Percentiles rank a stretch among this genome's conserved stretches.
Conservation (phyloP, 2,113 vertebrate species). For the Phaethon lepturus region DNA sequence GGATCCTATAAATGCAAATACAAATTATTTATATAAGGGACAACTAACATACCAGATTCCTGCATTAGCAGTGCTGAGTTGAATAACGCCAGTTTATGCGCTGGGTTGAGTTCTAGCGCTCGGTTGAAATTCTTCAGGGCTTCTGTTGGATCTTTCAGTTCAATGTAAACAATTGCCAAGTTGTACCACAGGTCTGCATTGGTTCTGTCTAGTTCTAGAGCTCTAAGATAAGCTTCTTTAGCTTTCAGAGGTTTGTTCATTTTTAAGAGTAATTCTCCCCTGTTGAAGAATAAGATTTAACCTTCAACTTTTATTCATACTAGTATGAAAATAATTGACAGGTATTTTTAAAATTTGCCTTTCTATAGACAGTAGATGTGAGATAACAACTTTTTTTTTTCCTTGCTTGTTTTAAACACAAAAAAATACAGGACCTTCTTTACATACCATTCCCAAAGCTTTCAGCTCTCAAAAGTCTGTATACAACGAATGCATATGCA, state of each 20-base stretch:
- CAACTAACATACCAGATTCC: constrained; percentile 88
- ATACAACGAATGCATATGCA: background rate
- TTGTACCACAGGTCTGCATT: constrained; percentile 99
- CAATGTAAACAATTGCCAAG: constrained; percentile 96
- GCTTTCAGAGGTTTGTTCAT: constrained; percentile 97
- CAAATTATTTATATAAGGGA: background rate
- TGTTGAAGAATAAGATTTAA: constrained; percentile 72
- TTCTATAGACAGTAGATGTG: background rate
- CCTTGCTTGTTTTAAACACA: background rate
- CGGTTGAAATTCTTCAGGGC: constrained; percentile 94
- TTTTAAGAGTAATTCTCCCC: constrained; percentile 95
- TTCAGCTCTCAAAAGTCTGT: background rate
- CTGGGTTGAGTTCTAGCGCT: constrained; percentile 90
- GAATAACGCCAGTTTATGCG: constrained; percentile 92
- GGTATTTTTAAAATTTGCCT: background rate
- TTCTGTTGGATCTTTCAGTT: constrained; percentile 94
- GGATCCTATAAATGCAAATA: background rate
- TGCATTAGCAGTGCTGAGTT: constrained; percentile 98
- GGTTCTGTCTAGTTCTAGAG: constrained; percentile 89
- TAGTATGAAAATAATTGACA: background rate
- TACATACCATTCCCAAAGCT: background rate
- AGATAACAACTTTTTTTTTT: rapidly evolving
- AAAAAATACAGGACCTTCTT: background rate
- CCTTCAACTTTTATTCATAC: background rate
- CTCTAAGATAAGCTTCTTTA: constrained; percentile 92